These are phyloP conservation scores for Zeugodacus cucurbitae DNA, from an alignment of 1,140 invertebrate genomes.

Conservation along the genomic window DNA sequence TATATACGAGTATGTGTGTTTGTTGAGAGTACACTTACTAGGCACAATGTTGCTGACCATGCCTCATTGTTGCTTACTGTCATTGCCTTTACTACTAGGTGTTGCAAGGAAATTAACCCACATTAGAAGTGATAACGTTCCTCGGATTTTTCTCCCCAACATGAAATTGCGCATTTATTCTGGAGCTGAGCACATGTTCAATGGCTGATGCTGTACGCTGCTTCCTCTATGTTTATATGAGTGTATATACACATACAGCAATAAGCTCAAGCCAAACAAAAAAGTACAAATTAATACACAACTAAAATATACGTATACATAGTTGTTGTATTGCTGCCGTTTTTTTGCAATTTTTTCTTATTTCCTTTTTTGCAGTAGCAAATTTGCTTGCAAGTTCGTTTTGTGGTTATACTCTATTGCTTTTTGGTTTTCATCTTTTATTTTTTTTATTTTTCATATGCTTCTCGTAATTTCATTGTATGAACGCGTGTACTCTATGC, in stretches of 20 bases:
- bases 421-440: background rate
- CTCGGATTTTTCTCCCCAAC: background rate
- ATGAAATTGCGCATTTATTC: background rate
- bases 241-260: background rate
- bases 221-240: too few species aligned
- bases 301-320: background rate
- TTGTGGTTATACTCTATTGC: background rate
- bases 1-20: too few species aligned
- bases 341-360: background rate
- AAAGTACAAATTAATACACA: background rate
- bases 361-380: background rate
- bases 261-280: background rate
- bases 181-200: background rate
- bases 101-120: conserved; percentile 35
- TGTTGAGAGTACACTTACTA: too few species aligned
- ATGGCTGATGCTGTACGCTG: background rate
- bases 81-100: background rate
- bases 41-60: background rate
- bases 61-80: background rate
- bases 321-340: background rate
- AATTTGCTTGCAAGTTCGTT: background rate
- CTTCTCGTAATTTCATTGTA: conserved; percentile 1
- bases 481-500: background rate
- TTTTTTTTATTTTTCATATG: background rate
- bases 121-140: conserved; percentile 34